Base-by-base conservation (phyloP, 2,797 vertebrate species). In the Acanthis flammea region DNA sequence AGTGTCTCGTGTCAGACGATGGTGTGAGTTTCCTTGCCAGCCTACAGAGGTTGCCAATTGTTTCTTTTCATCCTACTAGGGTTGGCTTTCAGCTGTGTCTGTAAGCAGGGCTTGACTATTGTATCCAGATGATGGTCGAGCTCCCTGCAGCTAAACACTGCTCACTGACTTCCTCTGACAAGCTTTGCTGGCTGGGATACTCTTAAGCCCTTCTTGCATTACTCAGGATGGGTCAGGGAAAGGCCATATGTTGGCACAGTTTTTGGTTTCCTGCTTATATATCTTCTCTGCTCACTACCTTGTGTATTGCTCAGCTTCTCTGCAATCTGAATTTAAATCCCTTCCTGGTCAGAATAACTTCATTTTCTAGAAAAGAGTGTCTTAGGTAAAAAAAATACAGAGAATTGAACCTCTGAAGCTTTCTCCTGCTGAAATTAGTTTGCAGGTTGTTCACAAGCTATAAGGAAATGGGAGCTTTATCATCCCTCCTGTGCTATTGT, bases 91-190 rank as follows among this genome's bases (percentile, higher is more conserved):
- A 41, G 41, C 31, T 35, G 30, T 33, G 45, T 72, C 57, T 81
- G 41, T 39, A 54, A 74, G 60, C 66, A 86, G 27, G 14, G 9
- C 55, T 35, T 63, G 30, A 75, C 50, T 77, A 7, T 82, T 0
- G 0, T 18, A 41, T 51, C 63, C 65, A 88, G 57, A 48, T 55
- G 77, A 57, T 79, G 75, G 75, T 37, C 6, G 3, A 60, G 78
- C 90, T 80, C 85, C 81, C 75, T 2, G 19, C 87, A 77, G 88
- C 90, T 84, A 68, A 61, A 41, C n/a, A 13, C 62, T 67, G 48
- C 63, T 92, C 57, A 31, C 67, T 53, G 54, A 63, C 90, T 96
- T 95, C 66, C 83, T 93, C 60, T 90, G 61, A 79, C 82, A 61
- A 74, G 54, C 28, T 62, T 70, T 90, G 45, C 85, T 88, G 76